Percentiles rank a stretch among this genome's conserved stretches.
phyloP scores from a whole-genome alignment of 2,797 vertebrate species.

The Margarornis squamiger region DNA sequence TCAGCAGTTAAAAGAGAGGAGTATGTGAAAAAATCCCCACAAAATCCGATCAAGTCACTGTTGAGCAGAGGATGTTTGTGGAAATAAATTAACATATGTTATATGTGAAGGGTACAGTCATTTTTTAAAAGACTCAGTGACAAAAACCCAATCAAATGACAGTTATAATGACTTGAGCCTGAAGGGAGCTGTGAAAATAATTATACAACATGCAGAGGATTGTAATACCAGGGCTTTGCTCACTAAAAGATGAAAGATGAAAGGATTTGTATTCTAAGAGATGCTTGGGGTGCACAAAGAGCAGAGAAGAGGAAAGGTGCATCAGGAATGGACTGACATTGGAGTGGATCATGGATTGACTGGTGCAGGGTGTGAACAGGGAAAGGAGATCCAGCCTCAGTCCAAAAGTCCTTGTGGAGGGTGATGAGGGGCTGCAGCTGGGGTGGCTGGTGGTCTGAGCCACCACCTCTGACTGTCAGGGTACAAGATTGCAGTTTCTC shows the following conservation, averaged over 20 bases:
- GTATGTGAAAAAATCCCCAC: neutral
- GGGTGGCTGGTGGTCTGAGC: neutral
- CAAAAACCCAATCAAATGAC: constrained; percentile 36
- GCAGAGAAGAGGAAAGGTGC: neutral
- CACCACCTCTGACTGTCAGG: neutral
- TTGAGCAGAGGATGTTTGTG: neutral
- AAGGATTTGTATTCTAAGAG: constrained; percentile 8
- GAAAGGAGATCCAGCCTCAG: neutral
- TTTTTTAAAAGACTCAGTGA: neutral
- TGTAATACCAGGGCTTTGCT: neutral
- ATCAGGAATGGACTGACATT: neutral
- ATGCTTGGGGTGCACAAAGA: neutral
- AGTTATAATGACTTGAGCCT: constrained; percentile 20
- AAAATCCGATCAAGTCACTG: neutral
- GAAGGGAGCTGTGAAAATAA: constrained; percentile 46
- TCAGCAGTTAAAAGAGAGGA: neutral
- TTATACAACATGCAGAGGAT: constrained; percentile 24
- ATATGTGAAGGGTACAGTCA: neutral
- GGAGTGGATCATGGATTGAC: neutral
- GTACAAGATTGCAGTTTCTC: neutral
- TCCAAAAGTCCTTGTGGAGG: neutral
- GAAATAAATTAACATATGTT: constrained; percentile 42
- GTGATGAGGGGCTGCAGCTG: neutral
- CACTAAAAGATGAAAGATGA: neutral
- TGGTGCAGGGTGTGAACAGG: neutral